Conservation (phyloP, 2,888 invertebrate genomes). For the Hirtodrosophila confusa region DNA sequence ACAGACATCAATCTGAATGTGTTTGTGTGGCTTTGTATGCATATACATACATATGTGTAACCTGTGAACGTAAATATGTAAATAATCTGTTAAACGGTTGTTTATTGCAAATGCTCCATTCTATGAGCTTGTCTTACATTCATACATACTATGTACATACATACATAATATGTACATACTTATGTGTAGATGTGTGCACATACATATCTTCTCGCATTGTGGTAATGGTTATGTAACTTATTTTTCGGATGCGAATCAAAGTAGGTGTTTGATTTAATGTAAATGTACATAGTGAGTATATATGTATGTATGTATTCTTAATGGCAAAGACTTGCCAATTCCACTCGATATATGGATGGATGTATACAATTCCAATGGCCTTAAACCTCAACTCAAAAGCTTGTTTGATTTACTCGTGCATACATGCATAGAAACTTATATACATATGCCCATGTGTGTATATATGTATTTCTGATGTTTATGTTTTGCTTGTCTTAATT, state of each 20-base stretch:
- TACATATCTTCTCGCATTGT: slow-evolving; percentile 10
- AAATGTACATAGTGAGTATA: background rate
- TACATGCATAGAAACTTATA: background rate
- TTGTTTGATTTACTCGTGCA: background rate
- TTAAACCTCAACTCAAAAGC: slow-evolving; percentile 7
- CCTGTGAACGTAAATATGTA: background rate
- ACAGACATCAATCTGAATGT: slow-evolving; percentile 7
- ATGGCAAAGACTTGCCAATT: background rate
- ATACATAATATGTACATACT: background rate
- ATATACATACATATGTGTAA: background rate
- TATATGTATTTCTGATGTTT: slow-evolving; percentile 7
- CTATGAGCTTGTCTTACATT: slow-evolving; percentile 13
- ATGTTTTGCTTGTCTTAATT: slow-evolving; percentile 31
- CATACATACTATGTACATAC: background rate
- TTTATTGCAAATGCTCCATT: slow-evolving; percentile 7
- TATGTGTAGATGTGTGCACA: background rate
- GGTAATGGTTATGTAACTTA: slow-evolving; percentile 29
- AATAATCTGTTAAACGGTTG: slow-evolving; percentile 16
- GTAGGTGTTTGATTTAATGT: slow-evolving; percentile 2
- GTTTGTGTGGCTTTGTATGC: slow-evolving; percentile 3
- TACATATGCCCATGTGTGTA: too few species aligned
- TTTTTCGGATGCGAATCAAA: slow-evolving; percentile 30
- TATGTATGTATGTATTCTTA: background rate
- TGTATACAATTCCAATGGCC: slow-evolving; percentile 4
- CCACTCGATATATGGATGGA: background rate